A percentile compares a stretch with the other conserved stretches of the same genome.
phyloP scores from a whole-genome alignment of 2,888 invertebrate genomes.

The Pharmacophagus antenor region DNA sequence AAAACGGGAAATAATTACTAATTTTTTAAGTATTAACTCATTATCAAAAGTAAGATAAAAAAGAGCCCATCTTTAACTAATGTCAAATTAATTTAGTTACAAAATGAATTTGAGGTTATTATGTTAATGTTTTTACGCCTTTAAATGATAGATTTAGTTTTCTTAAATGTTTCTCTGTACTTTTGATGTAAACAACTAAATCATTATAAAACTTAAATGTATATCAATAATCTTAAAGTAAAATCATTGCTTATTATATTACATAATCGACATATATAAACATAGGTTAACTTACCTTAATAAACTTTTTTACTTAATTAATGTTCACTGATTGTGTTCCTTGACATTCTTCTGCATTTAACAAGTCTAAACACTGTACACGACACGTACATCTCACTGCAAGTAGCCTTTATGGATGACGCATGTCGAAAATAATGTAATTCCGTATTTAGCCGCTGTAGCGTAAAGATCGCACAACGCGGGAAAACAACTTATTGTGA shows the following conservation, averaged over 20 bases:
- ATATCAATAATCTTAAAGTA: slow-evolving; percentile 9
- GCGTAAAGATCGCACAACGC: slow-evolving; percentile 33
- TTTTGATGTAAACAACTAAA: background rate
- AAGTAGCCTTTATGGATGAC: slow-evolving; percentile 36
- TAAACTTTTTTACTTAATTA: slow-evolving; percentile 35
- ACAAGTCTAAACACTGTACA: slow-evolving; percentile 50
- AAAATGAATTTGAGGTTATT: slow-evolving; percentile 47
- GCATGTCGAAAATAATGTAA: slow-evolving; percentile 52
- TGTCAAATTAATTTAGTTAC: background rate
- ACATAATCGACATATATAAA: slow-evolving; percentile 54
- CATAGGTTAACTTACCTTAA: slow-evolving; percentile 54
- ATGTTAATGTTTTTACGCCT: background rate
- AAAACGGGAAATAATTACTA: too few relatives aligned
- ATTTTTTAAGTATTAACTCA: too few relatives aligned
- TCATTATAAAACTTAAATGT: background rate
- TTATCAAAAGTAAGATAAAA: too few relatives aligned
- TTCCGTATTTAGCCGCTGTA: slow-evolving; percentile 48
- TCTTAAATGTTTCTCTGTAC: background rate
- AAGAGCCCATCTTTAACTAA: too few relatives aligned
- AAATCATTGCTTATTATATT: slow-evolving; percentile 45
- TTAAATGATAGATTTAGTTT: background rate
- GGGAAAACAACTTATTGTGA: background rate
- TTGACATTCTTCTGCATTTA: slow-evolving; percentile 36
- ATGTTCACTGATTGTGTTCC: slow-evolving; percentile 38
- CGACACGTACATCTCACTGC: slow-evolving; percentile 48